phyloP scores from a whole-genome alignment of 2,797 vertebrate species.

The Ispidina lecontei region DNA sequence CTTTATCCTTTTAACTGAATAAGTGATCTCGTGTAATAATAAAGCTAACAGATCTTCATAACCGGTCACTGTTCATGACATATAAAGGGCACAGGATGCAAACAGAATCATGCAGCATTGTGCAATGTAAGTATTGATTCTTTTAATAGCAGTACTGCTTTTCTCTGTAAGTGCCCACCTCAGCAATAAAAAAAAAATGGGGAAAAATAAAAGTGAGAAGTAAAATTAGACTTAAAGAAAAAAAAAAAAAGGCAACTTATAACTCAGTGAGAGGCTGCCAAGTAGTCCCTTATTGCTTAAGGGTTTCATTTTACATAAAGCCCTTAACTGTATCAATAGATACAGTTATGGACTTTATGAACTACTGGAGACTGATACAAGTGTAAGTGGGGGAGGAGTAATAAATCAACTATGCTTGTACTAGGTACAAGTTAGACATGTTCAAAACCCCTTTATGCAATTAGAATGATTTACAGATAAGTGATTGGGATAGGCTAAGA shows the following conservation, averaged over 20 bases:
- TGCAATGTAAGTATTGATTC: constrained; percentile 60
- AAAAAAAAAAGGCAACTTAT: not conserved
- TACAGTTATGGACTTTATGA: not conserved
- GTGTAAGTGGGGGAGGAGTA: not conserved
- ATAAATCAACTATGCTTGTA: not conserved
- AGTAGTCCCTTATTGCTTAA: not conserved
- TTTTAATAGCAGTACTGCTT: constrained; percentile 21
- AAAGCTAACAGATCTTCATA: constrained; percentile 55
- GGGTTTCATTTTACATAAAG: not conserved
- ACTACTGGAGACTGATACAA: not conserved
- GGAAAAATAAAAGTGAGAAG: constrained; percentile 4
- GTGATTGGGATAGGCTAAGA: not conserved
- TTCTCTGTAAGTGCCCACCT: constrained; percentile 35
- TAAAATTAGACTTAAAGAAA: constrained; percentile 16
- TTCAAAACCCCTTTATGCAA: not conserved
- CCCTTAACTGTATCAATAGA: not conserved
- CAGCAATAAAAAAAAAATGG: constrained; percentile 51
- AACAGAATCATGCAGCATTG: not conserved
- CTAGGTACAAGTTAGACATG: not conserved
- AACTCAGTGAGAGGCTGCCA: not conserved
- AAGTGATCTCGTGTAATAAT: constrained; percentile 47
- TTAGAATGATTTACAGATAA: not conserved
- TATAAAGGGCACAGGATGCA: constrained; percentile 50
- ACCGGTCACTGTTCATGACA: constrained; percentile 35
- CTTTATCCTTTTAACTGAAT: constrained; percentile 54